These are phyloP conservation scores for Barypeithes pellucidus DNA, from an alignment of 2,888 invertebrate species.

Conservation along the genomic window DNA sequence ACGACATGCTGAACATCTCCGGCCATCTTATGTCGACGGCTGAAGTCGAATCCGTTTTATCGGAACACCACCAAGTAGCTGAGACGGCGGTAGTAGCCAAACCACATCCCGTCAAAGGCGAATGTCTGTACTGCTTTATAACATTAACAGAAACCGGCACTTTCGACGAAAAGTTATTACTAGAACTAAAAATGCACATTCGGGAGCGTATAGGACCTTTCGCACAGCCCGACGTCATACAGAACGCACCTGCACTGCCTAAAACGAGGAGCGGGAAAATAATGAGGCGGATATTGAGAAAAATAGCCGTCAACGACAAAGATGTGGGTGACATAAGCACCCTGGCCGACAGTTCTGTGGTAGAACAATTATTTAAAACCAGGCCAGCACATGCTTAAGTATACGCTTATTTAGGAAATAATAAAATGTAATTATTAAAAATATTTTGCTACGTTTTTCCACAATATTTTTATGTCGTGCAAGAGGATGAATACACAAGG, in stretches of 20 bases:
- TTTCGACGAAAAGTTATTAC: conserved; percentile 81
- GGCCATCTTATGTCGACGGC: conserved; percentile 98
- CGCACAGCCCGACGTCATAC: conserved; percentile 95
- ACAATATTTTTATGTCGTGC: not conserved
- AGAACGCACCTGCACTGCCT: conserved; percentile 94
- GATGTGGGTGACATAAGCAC: conserved; percentile 96
- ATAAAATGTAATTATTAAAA: not conserved
- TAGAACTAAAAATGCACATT: conserved; percentile 84
- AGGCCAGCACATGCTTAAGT: conserved; percentile 72
- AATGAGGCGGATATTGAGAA: conserved; percentile 94
- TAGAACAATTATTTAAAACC: conserved; percentile 85
- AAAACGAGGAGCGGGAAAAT: conserved; percentile 99
- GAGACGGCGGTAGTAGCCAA: conserved; percentile 98
- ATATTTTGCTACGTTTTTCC: not conserved
- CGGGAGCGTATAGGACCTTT: conserved; percentile 95
- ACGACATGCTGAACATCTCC: conserved; percentile 99
- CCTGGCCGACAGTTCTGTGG: conserved; percentile 92
- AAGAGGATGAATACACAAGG: not conserved
- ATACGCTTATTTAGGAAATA: conserved; percentile 14
- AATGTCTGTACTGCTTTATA: conserved; percentile 97
- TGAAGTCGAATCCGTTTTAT: conserved; percentile 89
- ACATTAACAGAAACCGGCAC: conserved; percentile 86
- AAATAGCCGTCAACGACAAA: conserved; percentile 91
- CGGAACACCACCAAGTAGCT: conserved; percentile 85
- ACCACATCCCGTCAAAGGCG: conserved; percentile 96